Evolutionary conservation across 2,113 vertebrate genomes (phyloP).

Genomic region (Halcyon senegalensis): DNA sequence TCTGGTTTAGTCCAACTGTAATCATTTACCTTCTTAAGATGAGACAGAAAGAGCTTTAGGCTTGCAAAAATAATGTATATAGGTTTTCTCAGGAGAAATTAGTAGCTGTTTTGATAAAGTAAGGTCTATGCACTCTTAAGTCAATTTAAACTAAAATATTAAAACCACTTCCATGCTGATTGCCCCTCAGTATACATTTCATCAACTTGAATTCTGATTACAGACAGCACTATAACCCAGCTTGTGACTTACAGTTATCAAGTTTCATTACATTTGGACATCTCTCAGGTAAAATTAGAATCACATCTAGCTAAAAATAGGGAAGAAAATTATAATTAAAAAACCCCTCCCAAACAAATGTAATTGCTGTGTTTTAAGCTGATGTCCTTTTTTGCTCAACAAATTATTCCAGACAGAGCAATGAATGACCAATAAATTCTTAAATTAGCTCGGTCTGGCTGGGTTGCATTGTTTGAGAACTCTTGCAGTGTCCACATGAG

Average conservation of each 20-base stretch:
- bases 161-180: neutral
- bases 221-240: neutral
- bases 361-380: neutral
- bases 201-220: slow-evolving; percentile 8
- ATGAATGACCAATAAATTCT: neutral
- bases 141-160: slow-evolving; percentile 27
- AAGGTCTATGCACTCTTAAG: neutral
- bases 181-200: neutral
- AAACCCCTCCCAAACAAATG: neutral
- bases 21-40: neutral
- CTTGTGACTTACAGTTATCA: neutral
- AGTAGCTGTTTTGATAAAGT: neutral
- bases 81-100: slow-evolving; percentile 20
- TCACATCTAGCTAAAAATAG: neutral
- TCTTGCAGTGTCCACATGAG: neutral
- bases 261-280: neutral
- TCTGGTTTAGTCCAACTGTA: slow-evolving; percentile 3
- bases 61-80: neutral
- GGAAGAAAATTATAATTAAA: neutral
- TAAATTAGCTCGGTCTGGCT: neutral
- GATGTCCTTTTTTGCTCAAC: neutral
- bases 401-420: neutral
- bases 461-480: neutral
- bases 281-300: neutral
- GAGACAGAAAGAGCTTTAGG: neutral